Base-by-base conservation (phyloP, 2,797 vertebrate genomes). In the Pseudochromis fuscus region DNA sequence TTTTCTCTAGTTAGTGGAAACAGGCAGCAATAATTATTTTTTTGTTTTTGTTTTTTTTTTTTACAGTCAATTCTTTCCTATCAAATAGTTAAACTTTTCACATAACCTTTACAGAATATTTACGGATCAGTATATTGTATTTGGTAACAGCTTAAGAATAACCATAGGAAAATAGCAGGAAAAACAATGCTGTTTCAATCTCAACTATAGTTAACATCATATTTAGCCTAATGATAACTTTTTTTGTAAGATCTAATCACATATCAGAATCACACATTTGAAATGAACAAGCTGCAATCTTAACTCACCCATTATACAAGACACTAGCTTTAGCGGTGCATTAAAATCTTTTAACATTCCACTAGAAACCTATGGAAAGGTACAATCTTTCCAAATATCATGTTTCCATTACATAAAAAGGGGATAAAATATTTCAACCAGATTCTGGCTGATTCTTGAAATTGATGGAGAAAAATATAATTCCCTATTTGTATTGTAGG, bases 111-210 rank as follows among this genome's bases (percentile, higher is more conserved):
- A 79, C 45, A 78, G 63, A 81, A 73, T 64, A 83, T 75, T 79
- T 73, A 81, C n/a, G 31, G 31, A 75, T 83, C 74, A 76, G 25
- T 72, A 68, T 66, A 67, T 72, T 40, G 63, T 85, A 87, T 91
- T 92, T 89, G 86, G 88, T 88, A 89, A 87, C 81, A 89, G 86
- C 84, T 90, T 67, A 65, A 75, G 69, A 69, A 72, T 67, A 75
- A 69, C 80, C 52, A 50, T 61, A 68, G 56, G 23, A 72, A 77
- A 82, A 85, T 46, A 79, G 45, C 67, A 74, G 37, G 49, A 60
- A 77, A 49, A 79, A 76, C 48, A 68, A 42, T 61, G 67, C 56
- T 4, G 52, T 80, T 82, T 82, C 50, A 63, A 58, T 73, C 35
- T 64, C 35, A 28, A 75, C 69, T 70, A 76, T 45, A 67, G 24